phyloP scores from a whole-genome alignment of 1,140 invertebrate genomes.

The Phthorimaea operculella region DNA sequence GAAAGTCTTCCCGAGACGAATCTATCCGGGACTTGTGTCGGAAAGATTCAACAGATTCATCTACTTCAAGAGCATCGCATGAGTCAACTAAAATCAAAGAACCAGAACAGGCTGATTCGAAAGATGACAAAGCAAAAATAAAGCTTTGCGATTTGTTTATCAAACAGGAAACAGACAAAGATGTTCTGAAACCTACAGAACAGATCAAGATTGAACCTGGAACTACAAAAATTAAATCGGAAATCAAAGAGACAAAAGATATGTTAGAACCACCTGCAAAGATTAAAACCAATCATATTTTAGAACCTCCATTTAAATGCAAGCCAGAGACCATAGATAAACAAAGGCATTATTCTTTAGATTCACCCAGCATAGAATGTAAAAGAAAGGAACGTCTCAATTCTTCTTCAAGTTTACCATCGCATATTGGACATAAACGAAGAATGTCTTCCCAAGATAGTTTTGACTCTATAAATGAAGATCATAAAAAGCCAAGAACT shows the following conservation, averaged over 20 bases:
- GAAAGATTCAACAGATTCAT: constrained; percentile 67
- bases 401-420: constrained; percentile 73
- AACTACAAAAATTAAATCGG: constrained; percentile 34
- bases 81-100: constrained; percentile 61
- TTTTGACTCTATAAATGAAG: constrained; percentile 72
- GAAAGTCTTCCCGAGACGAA: constrained; percentile 62
- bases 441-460: constrained; percentile 82
- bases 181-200: constrained; percentile 8
- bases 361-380: constrained; percentile 57
- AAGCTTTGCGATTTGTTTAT: constrained; percentile 31
- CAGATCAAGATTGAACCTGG: constrained; percentile 18
- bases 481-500: constrained; percentile 77
- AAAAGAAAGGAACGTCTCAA: constrained; percentile 69
- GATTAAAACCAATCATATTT: constrained; percentile 31
- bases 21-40: constrained; percentile 52
- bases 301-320: constrained; percentile 29
- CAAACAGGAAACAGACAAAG: constrained; percentile 43
- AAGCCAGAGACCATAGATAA: constrained; percentile 52
- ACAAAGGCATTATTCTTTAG: constrained; percentile 63
- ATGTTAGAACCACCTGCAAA: constrained; percentile 25
- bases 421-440: constrained; percentile 75
- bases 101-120: constrained; percentile 48
- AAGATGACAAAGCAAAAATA: constrained; percentile 50
- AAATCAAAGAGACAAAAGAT: constrained; percentile 48
- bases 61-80: constrained; percentile 61